Evolutionary conservation across 2,888 invertebrate species (phyloP), one percentile per base, ranked within the genome.

Genomic region (Heliconius charithonia): DNA sequence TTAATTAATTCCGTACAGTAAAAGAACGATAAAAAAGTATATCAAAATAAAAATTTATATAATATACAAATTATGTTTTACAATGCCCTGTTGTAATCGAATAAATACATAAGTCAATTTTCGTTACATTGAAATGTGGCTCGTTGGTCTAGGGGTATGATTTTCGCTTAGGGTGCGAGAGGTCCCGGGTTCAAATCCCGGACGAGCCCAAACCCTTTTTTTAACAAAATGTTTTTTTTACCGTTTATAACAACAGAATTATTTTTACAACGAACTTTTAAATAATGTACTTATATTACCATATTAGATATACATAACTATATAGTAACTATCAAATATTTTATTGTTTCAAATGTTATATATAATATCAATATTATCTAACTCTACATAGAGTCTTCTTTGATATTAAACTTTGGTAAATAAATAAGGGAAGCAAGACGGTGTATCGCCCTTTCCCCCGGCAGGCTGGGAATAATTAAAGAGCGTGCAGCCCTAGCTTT

Each of bases 141-240:
- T 95, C 95, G 94, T 95, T 95, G 95, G 95, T 95, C 95, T 95
- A 95, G 95, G 94, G 95, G 95, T 95, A 95, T 95, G 95, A 95
- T 95, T 95, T 92, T 95, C 95, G 95, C 95, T 95, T 95, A 91
- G 95, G 95, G 95, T 95, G 95, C 94, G 95, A 95, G 95, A 95
- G 95, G 95, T 95, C 32, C 95, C 95, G 95, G 95, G 95, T 95
- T 95, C 95, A 95, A 95, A 95, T 95, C 95, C 95, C 95, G 95
- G 95, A 95, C 95, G 95, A 95, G 95, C 95, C 95, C 95, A 82
- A 59, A 82, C 87, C 88, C 86, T 86, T 80, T 72, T 76, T 73
- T 78, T 4, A 4, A 51, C 0, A 7, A 51, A 19, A 51, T 19
- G 3, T 51, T 19, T 19, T 19, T 37, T 51, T 51, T 2, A 19